Evolutionary conservation across 2,797 vertebrate genomes (phyloP).

Genomic region (Peromyscus aztecus): DNA sequence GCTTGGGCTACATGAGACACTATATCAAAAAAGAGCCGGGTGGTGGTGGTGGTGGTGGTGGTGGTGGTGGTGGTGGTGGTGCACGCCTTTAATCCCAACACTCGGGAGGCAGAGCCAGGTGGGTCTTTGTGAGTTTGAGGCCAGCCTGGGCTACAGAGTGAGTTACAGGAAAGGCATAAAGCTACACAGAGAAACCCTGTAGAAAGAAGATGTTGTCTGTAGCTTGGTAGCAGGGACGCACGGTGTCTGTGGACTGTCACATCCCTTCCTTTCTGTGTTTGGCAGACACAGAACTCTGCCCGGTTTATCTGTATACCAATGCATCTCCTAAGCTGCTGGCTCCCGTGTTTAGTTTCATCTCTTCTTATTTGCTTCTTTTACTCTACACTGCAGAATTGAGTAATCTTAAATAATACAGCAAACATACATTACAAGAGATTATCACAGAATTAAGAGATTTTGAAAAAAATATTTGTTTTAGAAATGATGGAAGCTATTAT

Average conservation of each 20-base stretch:
- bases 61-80: too few relatives aligned
- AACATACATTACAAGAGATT: slow-evolving; percentile 80
- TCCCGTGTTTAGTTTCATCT: slow-evolving; percentile 56
- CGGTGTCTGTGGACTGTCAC: not conserved
- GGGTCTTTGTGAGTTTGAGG: too few relatives aligned
- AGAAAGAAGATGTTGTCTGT: not conserved
- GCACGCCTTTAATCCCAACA: too few relatives aligned
- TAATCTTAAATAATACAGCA: slow-evolving; percentile 73
- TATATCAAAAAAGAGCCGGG: not conserved
- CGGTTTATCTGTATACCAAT: not conserved
- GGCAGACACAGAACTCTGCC: not conserved
- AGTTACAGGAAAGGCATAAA: too few relatives aligned
- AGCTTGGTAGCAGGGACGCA: not conserved
- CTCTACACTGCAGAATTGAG: slow-evolving; percentile 52
- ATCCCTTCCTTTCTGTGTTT: not conserved
- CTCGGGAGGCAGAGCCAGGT: too few relatives aligned
- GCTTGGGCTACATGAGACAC: not conserved
- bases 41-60: too few relatives aligned
- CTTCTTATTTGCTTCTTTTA: slow-evolving; percentile 68
- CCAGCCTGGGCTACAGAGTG: too few relatives aligned
- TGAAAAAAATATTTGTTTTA: slow-evolving; percentile 64
- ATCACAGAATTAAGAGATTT: slow-evolving; percentile 77
- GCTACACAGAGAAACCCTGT: too few relatives aligned
- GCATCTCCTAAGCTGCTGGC: slow-evolving; percentile 38
- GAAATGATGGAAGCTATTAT: slow-evolving; percentile 65